Evolutionary conservation across 2,113 vertebrate species (phyloP).

Genomic region (Ochotona curzoniae): DNA sequence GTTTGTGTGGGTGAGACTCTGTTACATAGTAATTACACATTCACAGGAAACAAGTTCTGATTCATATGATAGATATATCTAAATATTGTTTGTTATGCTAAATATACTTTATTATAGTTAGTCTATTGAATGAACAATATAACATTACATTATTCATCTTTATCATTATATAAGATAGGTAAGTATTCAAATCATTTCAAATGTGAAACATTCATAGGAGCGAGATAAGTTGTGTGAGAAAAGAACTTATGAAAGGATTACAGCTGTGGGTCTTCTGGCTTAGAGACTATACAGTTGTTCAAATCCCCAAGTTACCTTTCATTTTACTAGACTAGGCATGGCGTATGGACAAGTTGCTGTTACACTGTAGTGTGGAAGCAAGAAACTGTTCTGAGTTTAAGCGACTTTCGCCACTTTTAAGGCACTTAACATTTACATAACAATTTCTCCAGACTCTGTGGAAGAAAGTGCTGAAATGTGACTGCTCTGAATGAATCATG

Average conservation of each 20-base stretch:
- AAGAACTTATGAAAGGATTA: constrained; percentile 15
- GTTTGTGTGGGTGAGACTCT: background rate
- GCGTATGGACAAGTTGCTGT: constrained; percentile 15
- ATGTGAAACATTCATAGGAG: constrained; percentile 18
- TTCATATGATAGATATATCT: background rate
- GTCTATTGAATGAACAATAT: background rate
- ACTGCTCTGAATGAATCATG: constrained; percentile 45
- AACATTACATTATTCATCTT: background rate
- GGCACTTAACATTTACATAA: constrained; percentile 59
- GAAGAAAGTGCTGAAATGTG: constrained; percentile 32
- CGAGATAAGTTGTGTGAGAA: constrained; percentile 12
- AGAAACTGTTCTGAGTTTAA: constrained; percentile 46
- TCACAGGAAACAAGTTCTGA: background rate
- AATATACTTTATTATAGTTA: background rate
- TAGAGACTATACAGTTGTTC: background rate
- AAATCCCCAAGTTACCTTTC: constrained; percentile 10
- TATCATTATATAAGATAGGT: background rate
- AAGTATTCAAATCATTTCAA: constrained; percentile 28
- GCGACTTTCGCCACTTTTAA: constrained; percentile 36
- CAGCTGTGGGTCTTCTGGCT: background rate
- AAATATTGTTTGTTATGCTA: background rate
- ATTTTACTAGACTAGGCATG: constrained; percentile 41
- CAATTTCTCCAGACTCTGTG: constrained; percentile 44
- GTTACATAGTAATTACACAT: background rate
- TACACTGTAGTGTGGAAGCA: background rate